Evolutionary conservation across 2,888 invertebrate species (phyloP).

Genomic region (Philonicus albiceps): DNA sequence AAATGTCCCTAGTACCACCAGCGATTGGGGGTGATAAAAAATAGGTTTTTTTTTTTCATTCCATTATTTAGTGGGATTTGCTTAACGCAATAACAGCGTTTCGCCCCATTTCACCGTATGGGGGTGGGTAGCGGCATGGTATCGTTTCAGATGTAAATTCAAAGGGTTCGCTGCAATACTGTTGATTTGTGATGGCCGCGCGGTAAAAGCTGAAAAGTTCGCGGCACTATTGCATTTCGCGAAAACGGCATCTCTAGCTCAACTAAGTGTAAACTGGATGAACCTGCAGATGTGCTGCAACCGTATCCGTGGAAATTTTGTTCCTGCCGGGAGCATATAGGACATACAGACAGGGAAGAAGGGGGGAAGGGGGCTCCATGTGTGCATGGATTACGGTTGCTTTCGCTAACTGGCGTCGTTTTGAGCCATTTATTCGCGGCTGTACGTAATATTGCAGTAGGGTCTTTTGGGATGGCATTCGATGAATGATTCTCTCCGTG

Average conservation of each 20-base stretch:
- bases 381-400: not conserved
- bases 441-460: not conserved
- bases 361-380: not conserved
- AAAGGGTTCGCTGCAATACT: not conserved
- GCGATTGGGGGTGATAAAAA: not conserved
- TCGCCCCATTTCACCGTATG: not conserved
- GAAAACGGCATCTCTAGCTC: not conserved
- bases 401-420: not conserved
- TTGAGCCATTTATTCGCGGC: not conserved
- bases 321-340: not conserved
- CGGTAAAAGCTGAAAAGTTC: not conserved
- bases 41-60: not conserved
- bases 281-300: not conserved
- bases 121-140: not conserved
- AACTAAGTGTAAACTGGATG: not conserved
- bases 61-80: not conserved
- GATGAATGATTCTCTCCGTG: not conserved
- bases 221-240: not conserved
- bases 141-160: not conserved
- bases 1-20: not conserved
- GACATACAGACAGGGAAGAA: not conserved
- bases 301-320: not conserved
- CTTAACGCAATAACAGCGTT: not conserved
- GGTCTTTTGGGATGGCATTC: not conserved
- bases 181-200: not conserved